Conservation (phyloP, 2,113 vertebrate species). For the Promerops cafer region DNA sequence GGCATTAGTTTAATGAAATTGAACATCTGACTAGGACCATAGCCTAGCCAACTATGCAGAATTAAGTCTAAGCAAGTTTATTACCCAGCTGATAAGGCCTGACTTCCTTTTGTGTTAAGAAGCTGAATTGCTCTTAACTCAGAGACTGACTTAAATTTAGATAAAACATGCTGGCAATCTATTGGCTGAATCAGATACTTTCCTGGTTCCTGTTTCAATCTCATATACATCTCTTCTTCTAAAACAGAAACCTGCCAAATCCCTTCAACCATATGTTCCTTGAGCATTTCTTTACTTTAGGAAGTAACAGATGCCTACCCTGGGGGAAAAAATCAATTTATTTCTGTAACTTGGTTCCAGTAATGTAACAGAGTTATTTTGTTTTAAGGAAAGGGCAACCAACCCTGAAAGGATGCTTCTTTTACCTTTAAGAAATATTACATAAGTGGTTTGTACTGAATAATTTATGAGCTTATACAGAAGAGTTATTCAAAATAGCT, state of each 20-base stretch:
- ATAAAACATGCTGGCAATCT: not conserved
- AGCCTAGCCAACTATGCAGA: not conserved
- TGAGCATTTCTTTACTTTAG: slow-evolving; percentile 41
- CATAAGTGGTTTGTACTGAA: slow-evolving; percentile 43
- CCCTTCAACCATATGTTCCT: slow-evolving; percentile 27
- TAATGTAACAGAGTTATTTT: slow-evolving; percentile 24
- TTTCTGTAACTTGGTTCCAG: slow-evolving; percentile 40
- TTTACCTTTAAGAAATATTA: slow-evolving; percentile 50
- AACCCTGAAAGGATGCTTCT: slow-evolving; percentile 20
- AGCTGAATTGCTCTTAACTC: not conserved
- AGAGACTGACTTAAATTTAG: not conserved
- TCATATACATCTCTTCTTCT: not conserved
- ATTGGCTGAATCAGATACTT: not conserved
- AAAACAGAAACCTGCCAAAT: not conserved
- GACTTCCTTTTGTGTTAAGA: not conserved
- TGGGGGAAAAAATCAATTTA: slow-evolving; percentile 5
- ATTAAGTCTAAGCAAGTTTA: not conserved
- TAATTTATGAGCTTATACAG: slow-evolving; percentile 49
- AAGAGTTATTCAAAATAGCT: slow-evolving; percentile 12
- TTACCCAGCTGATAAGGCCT: not conserved
- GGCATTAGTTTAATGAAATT: not conserved
- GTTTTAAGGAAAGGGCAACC: slow-evolving; percentile 28
- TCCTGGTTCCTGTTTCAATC: not conserved
- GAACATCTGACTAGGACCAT: not conserved
- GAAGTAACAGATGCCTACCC: slow-evolving; percentile 34